A percentile compares a stretch with the other conserved stretches of the same genome.
phyloP scores from a whole-genome alignment of 2,888 invertebrate species.

The Laspeyria flexula region DNA sequence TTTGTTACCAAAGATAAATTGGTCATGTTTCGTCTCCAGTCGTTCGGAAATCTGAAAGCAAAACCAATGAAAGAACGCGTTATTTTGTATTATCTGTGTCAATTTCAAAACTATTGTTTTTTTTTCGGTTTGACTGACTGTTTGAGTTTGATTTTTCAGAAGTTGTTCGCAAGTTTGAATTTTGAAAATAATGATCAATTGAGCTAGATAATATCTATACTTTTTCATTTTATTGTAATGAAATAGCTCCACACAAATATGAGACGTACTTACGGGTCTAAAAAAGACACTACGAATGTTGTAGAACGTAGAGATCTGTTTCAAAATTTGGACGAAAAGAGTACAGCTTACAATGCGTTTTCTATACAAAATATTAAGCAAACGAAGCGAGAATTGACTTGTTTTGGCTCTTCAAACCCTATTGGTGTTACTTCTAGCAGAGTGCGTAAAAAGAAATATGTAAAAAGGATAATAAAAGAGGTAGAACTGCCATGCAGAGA shows the following conservation, averaged over 20 bases:
- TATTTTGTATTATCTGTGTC: not conserved
- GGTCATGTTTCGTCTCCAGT: too few species aligned
- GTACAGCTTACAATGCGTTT: slow-evolving; percentile 74
- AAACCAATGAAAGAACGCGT: too few species aligned
- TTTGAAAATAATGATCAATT: slow-evolving; percentile 1
- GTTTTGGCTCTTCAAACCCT: slow-evolving; percentile 57
- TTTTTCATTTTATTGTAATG: not conserved
- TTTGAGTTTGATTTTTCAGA: slow-evolving; percentile 2
- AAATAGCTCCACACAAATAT: slow-evolving; percentile 42
- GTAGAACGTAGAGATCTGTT: slow-evolving; percentile 69
- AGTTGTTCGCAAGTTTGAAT: slow-evolving; percentile 1
- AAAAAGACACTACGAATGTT: slow-evolving; percentile 63
- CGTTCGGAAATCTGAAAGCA: too few species aligned
- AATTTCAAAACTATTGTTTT: not conserved
- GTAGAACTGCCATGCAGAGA: slow-evolving; percentile 47
- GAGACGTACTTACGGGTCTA: slow-evolving; percentile 74
- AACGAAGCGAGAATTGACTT: slow-evolving; percentile 74
- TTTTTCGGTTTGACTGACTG: not conserved
- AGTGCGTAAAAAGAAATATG: slow-evolving; percentile 76
- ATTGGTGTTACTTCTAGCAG: slow-evolving; percentile 57
- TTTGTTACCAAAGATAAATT: too few species aligned
- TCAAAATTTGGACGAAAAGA: slow-evolving; percentile 65
- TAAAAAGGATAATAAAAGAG: slow-evolving; percentile 71
- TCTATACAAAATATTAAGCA: slow-evolving; percentile 80
- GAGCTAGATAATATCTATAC: not conserved